Conservation (phyloP, 1,140 invertebrate genomes). For the Batillaria attramentaria region DNA sequence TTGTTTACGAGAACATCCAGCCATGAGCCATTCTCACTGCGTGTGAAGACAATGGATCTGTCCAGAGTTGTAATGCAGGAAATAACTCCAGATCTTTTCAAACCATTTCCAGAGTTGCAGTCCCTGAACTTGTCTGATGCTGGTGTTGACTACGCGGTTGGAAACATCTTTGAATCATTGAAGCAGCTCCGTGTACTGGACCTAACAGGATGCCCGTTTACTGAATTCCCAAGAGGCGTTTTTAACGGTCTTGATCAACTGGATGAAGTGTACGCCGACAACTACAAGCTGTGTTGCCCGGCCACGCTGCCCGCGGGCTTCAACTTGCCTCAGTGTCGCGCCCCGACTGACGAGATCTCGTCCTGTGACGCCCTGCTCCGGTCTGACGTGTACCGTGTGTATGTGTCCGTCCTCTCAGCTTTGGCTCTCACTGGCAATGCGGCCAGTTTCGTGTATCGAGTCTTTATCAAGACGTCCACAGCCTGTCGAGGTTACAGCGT, state of each 20-base stretch:
- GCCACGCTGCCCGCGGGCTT: neutral
- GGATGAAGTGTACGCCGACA: neutral
- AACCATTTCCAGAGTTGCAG: neutral
- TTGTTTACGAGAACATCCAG: neutral
- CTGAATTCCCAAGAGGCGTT: neutral
- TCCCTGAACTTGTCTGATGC: neutral
- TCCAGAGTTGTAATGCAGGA: neutral
- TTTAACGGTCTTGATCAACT: neutral
- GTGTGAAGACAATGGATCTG: neutral
- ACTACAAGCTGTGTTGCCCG: slow-evolving; percentile 20
- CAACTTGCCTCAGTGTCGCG: neutral
- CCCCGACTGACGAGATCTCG: neutral
- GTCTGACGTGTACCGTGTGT: slow-evolving; percentile 11
- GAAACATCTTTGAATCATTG: neutral
- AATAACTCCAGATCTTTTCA: neutral
- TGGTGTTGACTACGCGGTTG: neutral
- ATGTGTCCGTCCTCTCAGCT: slow-evolving; percentile 42
- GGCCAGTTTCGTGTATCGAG: slow-evolving; percentile 38
- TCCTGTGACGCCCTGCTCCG: slow-evolving; percentile 14
- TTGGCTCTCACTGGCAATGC: slow-evolving; percentile 45
- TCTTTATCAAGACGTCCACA: slow-evolving; percentile 3
- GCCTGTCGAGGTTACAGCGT: slow-evolving; percentile 11
- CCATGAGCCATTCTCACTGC: neutral
- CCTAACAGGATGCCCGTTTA: neutral
- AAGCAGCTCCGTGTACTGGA: neutral